Percentiles rank a stretch among this genome's conserved stretches.
Conservation (phyloP, 2,113 vertebrate species). For the Myanophis thanlyinensis region DNA sequence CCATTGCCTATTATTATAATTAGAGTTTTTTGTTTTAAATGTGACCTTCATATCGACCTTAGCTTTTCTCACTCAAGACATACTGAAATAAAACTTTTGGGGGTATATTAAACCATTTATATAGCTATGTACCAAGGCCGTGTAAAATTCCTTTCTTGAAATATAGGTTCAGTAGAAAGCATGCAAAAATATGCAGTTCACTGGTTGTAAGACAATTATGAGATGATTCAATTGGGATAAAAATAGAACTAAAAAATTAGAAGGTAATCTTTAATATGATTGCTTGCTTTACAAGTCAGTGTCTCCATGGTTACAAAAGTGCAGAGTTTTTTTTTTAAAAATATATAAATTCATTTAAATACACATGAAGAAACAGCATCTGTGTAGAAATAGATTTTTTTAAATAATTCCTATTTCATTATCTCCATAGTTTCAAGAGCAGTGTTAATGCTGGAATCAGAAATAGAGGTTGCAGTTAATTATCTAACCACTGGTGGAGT, state of each 20-base stretch:
- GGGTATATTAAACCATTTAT: background rate
- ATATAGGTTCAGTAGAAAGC: background rate
- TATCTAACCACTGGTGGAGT: background rate
- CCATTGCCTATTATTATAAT: background rate
- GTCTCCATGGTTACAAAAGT: background rate
- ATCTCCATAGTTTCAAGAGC: background rate
- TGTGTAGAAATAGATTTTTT: background rate
- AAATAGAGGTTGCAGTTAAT: background rate
- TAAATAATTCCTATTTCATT: background rate
- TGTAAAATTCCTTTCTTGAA: background rate
- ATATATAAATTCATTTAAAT: background rate
- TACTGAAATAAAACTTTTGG: background rate
- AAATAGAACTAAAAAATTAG: background rate
- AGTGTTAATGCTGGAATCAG: background rate
- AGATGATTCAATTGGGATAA: background rate
- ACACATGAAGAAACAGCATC: background rate
- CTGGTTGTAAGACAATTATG: background rate
- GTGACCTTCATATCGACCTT: background rate
- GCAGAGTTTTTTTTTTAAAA: background rate
- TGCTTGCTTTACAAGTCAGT: background rate
- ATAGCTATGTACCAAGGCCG: background rate
- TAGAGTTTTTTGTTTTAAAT: background rate
- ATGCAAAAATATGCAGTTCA: background rate
- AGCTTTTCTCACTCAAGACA: background rate
- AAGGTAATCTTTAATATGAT: background rate